Evolutionary conservation across 2,888 invertebrate species (phyloP), one percentile per base, ranked within the genome.

Genomic region (Drosophila paranaensis): DNA sequence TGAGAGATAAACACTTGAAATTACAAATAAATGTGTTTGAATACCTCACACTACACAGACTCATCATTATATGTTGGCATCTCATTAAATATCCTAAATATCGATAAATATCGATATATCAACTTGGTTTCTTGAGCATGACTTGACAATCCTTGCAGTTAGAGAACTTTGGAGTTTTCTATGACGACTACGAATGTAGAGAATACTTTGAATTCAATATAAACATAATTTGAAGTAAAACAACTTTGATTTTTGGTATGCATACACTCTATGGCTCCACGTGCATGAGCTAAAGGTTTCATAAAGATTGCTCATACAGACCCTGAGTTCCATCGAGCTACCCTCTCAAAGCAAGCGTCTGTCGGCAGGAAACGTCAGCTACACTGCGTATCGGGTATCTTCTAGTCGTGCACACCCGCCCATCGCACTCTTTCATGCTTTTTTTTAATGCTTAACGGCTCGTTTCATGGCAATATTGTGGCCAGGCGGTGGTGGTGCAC

Each of bases 381-480:
- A n/a, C 40, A 8, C 40, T 13, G 14, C 6, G 5, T 20, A 11
- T 9, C 35, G 35, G 5, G 37, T 45, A 45, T 45, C 25, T 8
- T 8, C 14, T 9, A 50, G 30, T 33, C 48, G 16, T 3, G 48
- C 48, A 33, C 11, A 11, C n/a, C 16, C 33, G 3, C 1, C 48
- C 3, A 30, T 48, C 3, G 16, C 30, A 16, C 16, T 50, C 30
- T 50, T 33, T 1, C 6, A 11, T 11, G 9, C 14, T 33, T 60
- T 61, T 61, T 30, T 16, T 25, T 60, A 68, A 60, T 63, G 78
- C 73, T 74, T 71, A 82, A 78, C 63, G 82, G 76, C 67, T 74
- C 76, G 78, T 77, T 77, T 71, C 71, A 65, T 63, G 79, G 67
- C 33, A 50, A 13, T 10, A 66, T 74, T 80, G 71, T 63, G 64